Conservation (phyloP, 2,888 invertebrate genomes). For the Calliscelio sp. region DNA sequence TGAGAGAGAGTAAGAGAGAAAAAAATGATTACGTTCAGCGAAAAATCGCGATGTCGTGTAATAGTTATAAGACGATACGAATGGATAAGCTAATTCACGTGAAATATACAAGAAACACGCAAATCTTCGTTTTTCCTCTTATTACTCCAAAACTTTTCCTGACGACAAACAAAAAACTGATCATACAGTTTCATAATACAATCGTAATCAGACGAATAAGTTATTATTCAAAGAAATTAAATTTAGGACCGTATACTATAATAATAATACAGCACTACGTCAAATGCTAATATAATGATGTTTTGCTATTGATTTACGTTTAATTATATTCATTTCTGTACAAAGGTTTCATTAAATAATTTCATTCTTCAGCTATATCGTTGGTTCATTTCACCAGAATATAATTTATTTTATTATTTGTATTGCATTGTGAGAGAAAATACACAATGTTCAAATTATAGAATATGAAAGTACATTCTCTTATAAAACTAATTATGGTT, state of each 20-base stretch:
- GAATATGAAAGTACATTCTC: no score
- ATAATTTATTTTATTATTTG: no score
- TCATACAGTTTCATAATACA: conserved; percentile 80
- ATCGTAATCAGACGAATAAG: conserved; percentile 80
- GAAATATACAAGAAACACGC: conserved; percentile 74
- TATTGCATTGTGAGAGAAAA: no score
- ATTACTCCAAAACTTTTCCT: conserved; percentile 76
- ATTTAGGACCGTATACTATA: conserved; percentile 83
- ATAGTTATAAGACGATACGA: conserved; percentile 64
- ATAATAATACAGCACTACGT: conserved; percentile 83
- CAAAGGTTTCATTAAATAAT: conserved; percentile 84
- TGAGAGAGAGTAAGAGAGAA: no score
- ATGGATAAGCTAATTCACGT: conserved; percentile 72
- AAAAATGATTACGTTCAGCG: conserved; percentile 49
- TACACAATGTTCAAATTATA: no score
- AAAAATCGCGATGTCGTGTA: conserved; percentile 62
- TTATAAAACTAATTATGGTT: no score
- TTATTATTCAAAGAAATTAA: conserved; percentile 79
- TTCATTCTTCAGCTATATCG: conserved; percentile 79
- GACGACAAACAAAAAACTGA: conserved; percentile 56
- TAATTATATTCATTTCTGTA: conserved; percentile 85
- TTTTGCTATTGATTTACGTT: conserved; percentile 84
- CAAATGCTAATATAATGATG: conserved; percentile 84
- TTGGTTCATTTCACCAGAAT: conserved; percentile 25
- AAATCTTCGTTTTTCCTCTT: conserved; percentile 70